These are phyloP conservation scores for Sicus ferrugineus DNA, from an alignment of 2,888 invertebrate genomes.

Conservation along the genomic window DNA sequence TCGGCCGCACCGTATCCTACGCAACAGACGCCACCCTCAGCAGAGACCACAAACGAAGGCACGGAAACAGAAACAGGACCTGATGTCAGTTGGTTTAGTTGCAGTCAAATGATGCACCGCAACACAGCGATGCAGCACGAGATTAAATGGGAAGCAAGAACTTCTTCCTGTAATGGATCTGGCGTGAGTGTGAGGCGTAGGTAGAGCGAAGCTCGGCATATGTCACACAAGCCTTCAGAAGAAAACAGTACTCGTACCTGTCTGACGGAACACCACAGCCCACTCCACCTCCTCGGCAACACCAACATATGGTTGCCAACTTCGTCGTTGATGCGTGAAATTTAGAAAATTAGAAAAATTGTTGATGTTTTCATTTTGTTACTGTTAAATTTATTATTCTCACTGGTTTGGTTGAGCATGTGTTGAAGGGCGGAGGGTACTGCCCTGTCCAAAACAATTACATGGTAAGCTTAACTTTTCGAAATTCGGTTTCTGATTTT, in stretches of 20 bases:
- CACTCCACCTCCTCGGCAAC: background rate
- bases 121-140: slow-evolving; percentile 10
- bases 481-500: slow-evolving; percentile 1
- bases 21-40: background rate
- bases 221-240: background rate
- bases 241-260: slow-evolving; percentile 24
- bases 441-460: slow-evolving; percentile 26
- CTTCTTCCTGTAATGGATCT: background rate
- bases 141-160: slow-evolving; percentile 27
- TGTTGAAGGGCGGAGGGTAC: background rate
- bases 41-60: background rate
- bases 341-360: slow-evolving; percentile 17
- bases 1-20: background rate
- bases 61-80: background rate
- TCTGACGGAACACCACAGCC: background rate
- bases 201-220: background rate
- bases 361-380: slow-evolving; percentile 16
- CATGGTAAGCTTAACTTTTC: slow-evolving; percentile 24
- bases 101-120: background rate
- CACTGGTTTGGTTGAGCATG: background rate
- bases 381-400: slow-evolving; percentile 17
- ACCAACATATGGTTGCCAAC: slow-evolving; percentile 30
- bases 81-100: background rate
- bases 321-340: slow-evolving; percentile 25
- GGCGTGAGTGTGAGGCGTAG: background rate